Conservation (phyloP, 2,888 invertebrate species). For the Trichopria drosophilae region DNA sequence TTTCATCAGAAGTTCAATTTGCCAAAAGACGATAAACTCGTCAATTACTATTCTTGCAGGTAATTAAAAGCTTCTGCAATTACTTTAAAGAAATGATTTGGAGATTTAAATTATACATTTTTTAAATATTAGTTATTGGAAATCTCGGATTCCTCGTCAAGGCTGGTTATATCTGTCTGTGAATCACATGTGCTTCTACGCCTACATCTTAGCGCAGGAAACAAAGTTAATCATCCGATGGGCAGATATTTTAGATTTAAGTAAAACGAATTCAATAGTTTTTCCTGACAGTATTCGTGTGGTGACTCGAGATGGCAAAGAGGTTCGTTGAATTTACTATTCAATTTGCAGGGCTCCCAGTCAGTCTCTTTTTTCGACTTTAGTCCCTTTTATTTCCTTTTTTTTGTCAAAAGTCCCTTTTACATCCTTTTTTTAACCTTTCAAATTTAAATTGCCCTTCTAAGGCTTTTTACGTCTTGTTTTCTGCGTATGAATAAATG, state of each 20-base stretch:
- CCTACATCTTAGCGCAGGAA: constrained; percentile 89
- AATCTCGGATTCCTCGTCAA: constrained; percentile 89
- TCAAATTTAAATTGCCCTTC: too few relatives aligned
- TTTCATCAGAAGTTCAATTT: constrained; percentile 88
- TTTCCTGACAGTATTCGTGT: constrained; percentile 87
- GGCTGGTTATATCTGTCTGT: constrained; percentile 97
- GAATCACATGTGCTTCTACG: constrained; percentile 94
- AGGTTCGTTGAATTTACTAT: constrained; percentile 52
- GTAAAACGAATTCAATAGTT: constrained; percentile 74
- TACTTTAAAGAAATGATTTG: not conserved
- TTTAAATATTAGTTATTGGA: constrained; percentile 75
- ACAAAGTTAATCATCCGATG: constrained; percentile 86
- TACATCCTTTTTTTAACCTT: too few relatives aligned
- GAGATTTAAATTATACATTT: not conserved
- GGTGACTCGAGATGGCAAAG: constrained; percentile 76
- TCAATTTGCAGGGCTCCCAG: too few relatives aligned
- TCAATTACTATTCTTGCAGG: constrained; percentile 94
- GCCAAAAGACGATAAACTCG: constrained; percentile 91
- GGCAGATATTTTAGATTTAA: constrained; percentile 84
- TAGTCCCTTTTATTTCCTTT: too few relatives aligned
- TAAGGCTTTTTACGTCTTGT: too few relatives aligned
- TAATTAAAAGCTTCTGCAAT: constrained; percentile 56
- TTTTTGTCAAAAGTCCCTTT: too few relatives aligned
- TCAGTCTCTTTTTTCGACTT: too few relatives aligned
- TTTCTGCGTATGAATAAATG: too few relatives aligned